Percentiles rank a stretch among this genome's conserved stretches.
Evolutionary conservation across 2,797 vertebrate species (phyloP).

Genomic region (Clarias fuscus): DNA sequence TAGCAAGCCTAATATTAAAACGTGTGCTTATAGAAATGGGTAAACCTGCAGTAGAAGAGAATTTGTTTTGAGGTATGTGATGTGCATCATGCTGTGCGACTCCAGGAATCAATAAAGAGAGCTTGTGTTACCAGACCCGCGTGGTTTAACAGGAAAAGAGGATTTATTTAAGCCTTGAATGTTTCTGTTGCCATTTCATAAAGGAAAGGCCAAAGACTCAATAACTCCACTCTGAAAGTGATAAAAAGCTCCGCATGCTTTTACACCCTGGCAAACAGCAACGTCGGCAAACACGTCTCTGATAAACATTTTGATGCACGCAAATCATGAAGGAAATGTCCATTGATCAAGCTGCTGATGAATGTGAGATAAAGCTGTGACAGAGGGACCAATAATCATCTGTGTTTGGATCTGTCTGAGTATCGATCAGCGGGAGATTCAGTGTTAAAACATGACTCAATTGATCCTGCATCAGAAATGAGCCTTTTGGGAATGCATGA

Average conservation of each 20-base stretch:
- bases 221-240: constrained; percentile 39
- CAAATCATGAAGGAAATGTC: constrained; percentile 3
- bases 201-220: constrained; percentile 54
- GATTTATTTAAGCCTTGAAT: constrained; percentile 49
- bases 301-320: constrained; percentile 33
- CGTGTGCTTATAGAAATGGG: neutral
- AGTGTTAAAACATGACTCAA: constrained; percentile 46
- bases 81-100: constrained; percentile 18
- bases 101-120: constrained; percentile 39
- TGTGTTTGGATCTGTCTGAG: constrained; percentile 33
- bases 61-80: neutral
- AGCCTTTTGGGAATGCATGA: constrained; percentile 40
- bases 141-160: constrained; percentile 36
- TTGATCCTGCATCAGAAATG: constrained; percentile 43
- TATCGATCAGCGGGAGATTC: constrained; percentile 49
- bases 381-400: constrained; percentile 38
- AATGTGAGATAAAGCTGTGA: constrained; percentile 20
- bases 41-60: neutral
- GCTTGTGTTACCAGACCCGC: constrained; percentile 3
- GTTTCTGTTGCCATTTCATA: constrained; percentile 19
- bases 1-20: too few species aligned
- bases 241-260: constrained; percentile 23
- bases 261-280: constrained; percentile 27
- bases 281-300: constrained; percentile 34
- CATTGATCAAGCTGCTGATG: constrained; percentile 43